Base-by-base conservation (phyloP, 2,888 invertebrate genomes). In the Coronaproctus castanopsis region DNA sequence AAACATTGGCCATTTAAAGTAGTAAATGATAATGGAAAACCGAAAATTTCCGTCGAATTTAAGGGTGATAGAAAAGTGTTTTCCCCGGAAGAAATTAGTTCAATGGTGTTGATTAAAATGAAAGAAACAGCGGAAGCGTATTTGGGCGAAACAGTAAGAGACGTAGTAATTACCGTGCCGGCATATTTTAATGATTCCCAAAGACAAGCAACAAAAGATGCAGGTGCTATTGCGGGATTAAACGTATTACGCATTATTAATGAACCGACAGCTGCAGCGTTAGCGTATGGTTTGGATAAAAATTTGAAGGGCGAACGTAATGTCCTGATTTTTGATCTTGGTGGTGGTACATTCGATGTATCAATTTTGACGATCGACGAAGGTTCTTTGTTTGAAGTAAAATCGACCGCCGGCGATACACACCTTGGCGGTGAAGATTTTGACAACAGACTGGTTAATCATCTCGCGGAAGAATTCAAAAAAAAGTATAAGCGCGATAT, bases 301-400 rank as follows among this genome's bases (percentile, higher is more conserved):
- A 59, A 59, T 36, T 54, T 59, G 49, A 58, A 58, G 56, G 61
- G 61, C 22, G 70, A 81, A 80, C 61, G 81, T 70, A 90, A 90
- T 71, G 89, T 93, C 1, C 75, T 91, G 24, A 79, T 91, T 66
- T 90, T 92, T 63, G 87, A 89, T 65, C 76, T 86, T 61, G 85
- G 85, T 21, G 92, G 90, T 48, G 91, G 90, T 50, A 90, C 90
- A 50, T 92, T 93, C 69, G 92, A 93, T 75, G 92, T 93, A 3
- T 92, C 92, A 36, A 80, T 92, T 64, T 75, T 93, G 24, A 82
- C 87, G 65, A 92, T 93, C 70, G 86, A 89, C 66, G 89, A 92
- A 71, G 82, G 90, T 0, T 82, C 83, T 0, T 70, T 86, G 63
- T 87, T 87, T 67, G 85, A 87, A 75, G 87, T 88, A 0, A 80